Conservation (phyloP, 2,888 invertebrate species). For the Acleris cristana region DNA sequence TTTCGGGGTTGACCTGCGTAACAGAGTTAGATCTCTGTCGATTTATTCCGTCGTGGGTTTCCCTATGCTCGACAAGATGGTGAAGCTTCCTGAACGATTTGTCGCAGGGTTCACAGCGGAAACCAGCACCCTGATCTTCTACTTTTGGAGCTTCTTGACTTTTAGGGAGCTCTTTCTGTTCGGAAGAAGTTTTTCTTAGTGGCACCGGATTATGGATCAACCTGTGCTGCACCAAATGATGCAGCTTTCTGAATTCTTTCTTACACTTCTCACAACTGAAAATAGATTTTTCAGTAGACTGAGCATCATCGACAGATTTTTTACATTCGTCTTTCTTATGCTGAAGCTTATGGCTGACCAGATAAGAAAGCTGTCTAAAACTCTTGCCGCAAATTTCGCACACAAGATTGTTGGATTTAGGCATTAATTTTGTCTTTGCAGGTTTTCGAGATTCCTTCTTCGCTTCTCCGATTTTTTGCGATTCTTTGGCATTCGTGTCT, state of each 20-base stretch:
- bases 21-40: slow-evolving; percentile 58
- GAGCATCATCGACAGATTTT: slow-evolving; percentile 50
- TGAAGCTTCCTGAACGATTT: slow-evolving; percentile 80
- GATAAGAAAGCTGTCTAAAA: slow-evolving; percentile 76
- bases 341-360: slow-evolving; percentile 71
- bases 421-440: slow-evolving; percentile 49
- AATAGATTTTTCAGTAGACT: slow-evolving; percentile 52
- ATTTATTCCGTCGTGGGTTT: slow-evolving; percentile 76
- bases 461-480: slow-evolving; percentile 47
- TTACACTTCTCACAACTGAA: slow-evolving; percentile 76
- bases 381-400: slow-evolving; percentile 79
- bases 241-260: slow-evolving; percentile 76
- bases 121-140: slow-evolving; percentile 72
- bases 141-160: slow-evolving; percentile 50
- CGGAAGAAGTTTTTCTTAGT: slow-evolving; percentile 66
- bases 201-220: slow-evolving; percentile 66
- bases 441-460: slow-evolving; percentile 54
- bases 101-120: slow-evolving; percentile 79
- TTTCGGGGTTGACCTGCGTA: slow-evolving; percentile 48
- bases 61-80: slow-evolving; percentile 78
- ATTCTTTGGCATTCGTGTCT: slow-evolving; percentile 60
- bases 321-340: slow-evolving; percentile 66
- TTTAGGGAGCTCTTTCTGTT: slow-evolving; percentile 59
- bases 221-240: slow-evolving; percentile 78
- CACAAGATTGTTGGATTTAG: slow-evolving; percentile 54